A percentile compares a stretch with the other conserved stretches of the same genome.
phyloP scores from a whole-genome alignment of 2,113 vertebrate species.

The Ursus arctos region DNA sequence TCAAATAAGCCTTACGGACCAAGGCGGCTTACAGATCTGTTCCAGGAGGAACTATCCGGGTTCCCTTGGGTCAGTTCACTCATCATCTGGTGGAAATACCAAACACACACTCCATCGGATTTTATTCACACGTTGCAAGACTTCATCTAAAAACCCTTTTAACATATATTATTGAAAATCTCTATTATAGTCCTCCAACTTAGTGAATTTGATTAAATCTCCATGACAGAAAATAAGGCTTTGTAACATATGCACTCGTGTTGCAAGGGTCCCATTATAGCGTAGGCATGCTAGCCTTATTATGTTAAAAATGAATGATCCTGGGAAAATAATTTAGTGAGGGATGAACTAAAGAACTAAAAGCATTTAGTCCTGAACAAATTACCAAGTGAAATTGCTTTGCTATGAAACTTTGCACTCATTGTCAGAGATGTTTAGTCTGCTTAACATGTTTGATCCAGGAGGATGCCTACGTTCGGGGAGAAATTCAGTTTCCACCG shows the following conservation, averaged over 20 bases:
- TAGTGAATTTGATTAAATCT: conserved; percentile 87
- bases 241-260: conserved; percentile 75
- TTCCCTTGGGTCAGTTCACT: conserved; percentile 74
- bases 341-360: conserved; percentile 86
- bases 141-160: conserved; percentile 85
- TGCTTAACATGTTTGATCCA: conserved; percentile 84
- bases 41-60: not conserved
- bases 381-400: conserved; percentile 89
- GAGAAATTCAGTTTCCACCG: conserved; percentile 84
- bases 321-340: conserved; percentile 88
- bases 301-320: conserved; percentile 85
- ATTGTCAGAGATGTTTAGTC: conserved; percentile 89
- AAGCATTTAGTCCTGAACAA: conserved; percentile 86
- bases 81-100: conserved; percentile 59
- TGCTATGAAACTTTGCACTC: conserved; percentile 87
- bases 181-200: conserved; percentile 77
- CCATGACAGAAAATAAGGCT: conserved; percentile 82
- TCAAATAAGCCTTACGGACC: conserved; percentile 67
- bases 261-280: conserved; percentile 74
- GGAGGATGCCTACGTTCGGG: conserved; percentile 83
- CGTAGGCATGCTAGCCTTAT: conserved; percentile 67
- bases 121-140: conserved; percentile 82
- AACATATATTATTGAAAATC: conserved; percentile 87
- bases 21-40: conserved; percentile 29
- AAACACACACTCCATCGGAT: conserved; percentile 72